Conservation (phyloP, 1,140 invertebrate genomes). For the Aphelenchoides avenae region DNA sequence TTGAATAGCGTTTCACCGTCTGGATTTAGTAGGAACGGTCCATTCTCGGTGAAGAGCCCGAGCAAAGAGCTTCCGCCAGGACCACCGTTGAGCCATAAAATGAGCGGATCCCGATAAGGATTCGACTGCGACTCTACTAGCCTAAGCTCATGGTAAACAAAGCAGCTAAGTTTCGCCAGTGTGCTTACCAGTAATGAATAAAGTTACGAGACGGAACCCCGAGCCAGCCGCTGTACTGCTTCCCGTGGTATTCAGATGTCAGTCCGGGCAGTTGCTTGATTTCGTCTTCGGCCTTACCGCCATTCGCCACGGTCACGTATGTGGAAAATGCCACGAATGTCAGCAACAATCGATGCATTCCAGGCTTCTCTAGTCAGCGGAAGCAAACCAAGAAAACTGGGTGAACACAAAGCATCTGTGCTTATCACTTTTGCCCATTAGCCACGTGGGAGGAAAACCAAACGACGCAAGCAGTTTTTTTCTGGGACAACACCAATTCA, state of each 20-base stretch:
- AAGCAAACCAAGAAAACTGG: too few species aligned
- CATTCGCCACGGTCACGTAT: too few species aligned
- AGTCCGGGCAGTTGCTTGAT: conserved; percentile 5
- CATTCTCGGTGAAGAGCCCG: conserved; percentile 63
- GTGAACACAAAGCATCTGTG: too few species aligned
- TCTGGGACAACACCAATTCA: too few species aligned
- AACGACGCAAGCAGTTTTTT: too few species aligned
- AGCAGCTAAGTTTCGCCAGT: background rate
- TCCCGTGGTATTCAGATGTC: background rate
- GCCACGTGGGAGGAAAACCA: too few species aligned
- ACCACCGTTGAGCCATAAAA: conserved; percentile 65
- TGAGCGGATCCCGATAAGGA: conserved; percentile 61
- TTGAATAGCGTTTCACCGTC: conserved; percentile 55
- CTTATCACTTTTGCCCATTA: too few species aligned
- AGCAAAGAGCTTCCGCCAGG: conserved; percentile 64
- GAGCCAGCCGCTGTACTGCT: conserved; percentile 6
- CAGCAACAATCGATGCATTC: too few species aligned
- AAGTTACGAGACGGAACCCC: conserved; percentile 1
- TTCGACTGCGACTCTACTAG: conserved; percentile 61
- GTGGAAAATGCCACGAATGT: too few species aligned
- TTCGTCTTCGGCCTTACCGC: background rate
- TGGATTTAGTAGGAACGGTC: conserved; percentile 60
- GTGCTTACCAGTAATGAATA: background rate
- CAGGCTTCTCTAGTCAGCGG: too few species aligned
- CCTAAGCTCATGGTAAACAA: conserved; percentile 47